A percentile compares a stretch with the other conserved stretches of the same genome.
phyloP scores from a whole-genome alignment of 2,888 invertebrate genomes.

The Zonitis immaculata region DNA sequence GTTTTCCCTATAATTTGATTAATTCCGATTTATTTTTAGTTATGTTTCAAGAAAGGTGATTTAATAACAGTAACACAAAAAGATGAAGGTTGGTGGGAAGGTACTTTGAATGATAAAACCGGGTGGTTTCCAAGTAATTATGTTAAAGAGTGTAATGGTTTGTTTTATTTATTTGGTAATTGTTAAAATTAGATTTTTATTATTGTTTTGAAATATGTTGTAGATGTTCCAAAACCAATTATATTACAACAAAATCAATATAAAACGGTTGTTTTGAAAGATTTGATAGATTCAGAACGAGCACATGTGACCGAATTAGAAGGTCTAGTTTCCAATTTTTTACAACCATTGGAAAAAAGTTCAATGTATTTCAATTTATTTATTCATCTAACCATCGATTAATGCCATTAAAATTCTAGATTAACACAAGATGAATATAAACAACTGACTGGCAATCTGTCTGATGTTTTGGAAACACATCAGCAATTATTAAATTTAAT shows the following conservation, averaged over 20 bases:
- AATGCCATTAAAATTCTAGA: constrained; percentile 49
- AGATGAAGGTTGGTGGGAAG: constrained; percentile 99
- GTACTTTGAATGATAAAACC: constrained; percentile 89
- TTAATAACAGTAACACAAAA: constrained; percentile 94
- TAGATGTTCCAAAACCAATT: constrained; percentile 56
- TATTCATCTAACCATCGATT: constrained; percentile 3
- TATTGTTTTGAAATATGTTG: constrained; percentile 1
- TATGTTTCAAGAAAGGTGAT: constrained; percentile 94
- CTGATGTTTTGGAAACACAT: constrained; percentile 81
- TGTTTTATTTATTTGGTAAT: neutral
- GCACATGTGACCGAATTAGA: constrained; percentile 88
- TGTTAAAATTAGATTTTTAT: neutral
- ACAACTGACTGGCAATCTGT: constrained; percentile 82
- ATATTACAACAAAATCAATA: constrained; percentile 70
- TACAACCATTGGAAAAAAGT: constrained; percentile 80
- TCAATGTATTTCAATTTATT: constrained; percentile 74
- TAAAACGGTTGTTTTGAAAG: constrained; percentile 79
- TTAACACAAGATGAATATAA: constrained; percentile 80
- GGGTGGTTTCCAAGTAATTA: constrained; percentile 99
- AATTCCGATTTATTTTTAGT: constrained; percentile 49
- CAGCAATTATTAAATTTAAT: constrained; percentile 72
- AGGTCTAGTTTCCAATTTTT: constrained; percentile 76
- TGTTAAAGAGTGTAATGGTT: constrained; percentile 81
- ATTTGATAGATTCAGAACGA: constrained; percentile 88
- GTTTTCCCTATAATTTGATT: constrained; percentile 6